Evolutionary conservation across 2,797 vertebrate species (phyloP).

Genomic region (Silurus aristotelis): DNA sequence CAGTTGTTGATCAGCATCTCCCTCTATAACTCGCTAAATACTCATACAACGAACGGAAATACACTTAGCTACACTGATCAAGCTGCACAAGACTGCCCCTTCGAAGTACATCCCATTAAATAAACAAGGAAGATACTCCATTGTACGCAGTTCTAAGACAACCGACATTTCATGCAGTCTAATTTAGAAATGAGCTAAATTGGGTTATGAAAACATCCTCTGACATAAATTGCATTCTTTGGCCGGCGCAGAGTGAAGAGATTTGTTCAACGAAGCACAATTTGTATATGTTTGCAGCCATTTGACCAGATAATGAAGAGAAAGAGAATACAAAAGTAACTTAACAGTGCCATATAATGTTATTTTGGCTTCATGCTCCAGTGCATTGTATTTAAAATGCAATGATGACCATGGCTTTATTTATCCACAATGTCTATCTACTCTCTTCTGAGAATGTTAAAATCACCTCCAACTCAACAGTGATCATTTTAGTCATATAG

Average conservation of each 20-base stretch:
- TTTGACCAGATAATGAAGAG: conserved; percentile 11
- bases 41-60: conserved; percentile 29
- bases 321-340: neutral
- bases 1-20: conserved; percentile 54
- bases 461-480: neutral
- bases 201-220: conserved; percentile 22
- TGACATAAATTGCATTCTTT: conserved; percentile 16
- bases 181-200: conserved; percentile 26
- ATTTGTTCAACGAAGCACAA: too few species aligned
- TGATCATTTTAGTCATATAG: neutral
- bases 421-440: neutral
- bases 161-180: conserved; percentile 3
- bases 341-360: neutral
- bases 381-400: neutral
- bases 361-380: neutral
- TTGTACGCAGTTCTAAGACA: conserved; percentile 16
- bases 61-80: conserved; percentile 50
- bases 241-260: conserved; percentile 4
- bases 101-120: conserved; percentile 37
- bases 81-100: conserved; percentile 34
- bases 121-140: conserved; percentile 34
- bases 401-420: neutral
- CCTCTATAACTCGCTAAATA: conserved; percentile 43
- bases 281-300: conserved; percentile 6
- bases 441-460: neutral